Conservation (phyloP, 1,140 invertebrate species). For the Euwallacea similis region DNA sequence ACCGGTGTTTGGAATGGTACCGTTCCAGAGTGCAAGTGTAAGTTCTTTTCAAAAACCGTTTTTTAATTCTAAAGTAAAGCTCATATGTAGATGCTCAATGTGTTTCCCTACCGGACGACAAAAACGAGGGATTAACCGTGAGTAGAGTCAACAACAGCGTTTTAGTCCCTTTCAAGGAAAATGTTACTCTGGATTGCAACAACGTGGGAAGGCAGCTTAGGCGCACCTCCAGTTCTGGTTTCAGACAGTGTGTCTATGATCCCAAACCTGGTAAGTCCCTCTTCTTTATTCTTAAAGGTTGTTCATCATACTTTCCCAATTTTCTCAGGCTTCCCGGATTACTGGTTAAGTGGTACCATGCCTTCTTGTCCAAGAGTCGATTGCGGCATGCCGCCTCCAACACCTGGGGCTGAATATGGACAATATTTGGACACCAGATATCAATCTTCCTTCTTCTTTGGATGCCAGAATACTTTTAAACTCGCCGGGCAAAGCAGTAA, state of each 20-base stretch:
- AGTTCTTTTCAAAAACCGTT: slow-evolving; percentile 48
- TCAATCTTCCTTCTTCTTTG: slow-evolving; percentile 93
- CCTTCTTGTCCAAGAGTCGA: slow-evolving; percentile 86
- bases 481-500: slow-evolving; percentile 88
- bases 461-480: slow-evolving; percentile 94
- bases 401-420: slow-evolving; percentile 91
- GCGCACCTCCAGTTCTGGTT: slow-evolving; percentile 77
- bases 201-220: slow-evolving; percentile 75
- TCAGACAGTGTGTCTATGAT: slow-evolving; percentile 94
- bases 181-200: slow-evolving; percentile 82
- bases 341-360: slow-evolving; percentile 86
- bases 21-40: slow-evolving; percentile 89
- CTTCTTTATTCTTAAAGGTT: slow-evolving; percentile 1
- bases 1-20: slow-evolving; percentile 93
- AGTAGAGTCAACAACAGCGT: slow-evolving; percentile 76
- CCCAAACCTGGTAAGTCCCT: slow-evolving; percentile 68
- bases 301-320: not conserved
- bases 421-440: slow-evolving; percentile 85
- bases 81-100: slow-evolving; percentile 78
- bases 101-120: slow-evolving; percentile 85
- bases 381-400: slow-evolving; percentile 83
- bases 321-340: slow-evolving; percentile 73
- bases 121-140: slow-evolving; percentile 79
- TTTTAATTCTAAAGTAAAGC: not conserved
- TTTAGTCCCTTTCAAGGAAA: slow-evolving; percentile 84